A percentile compares a stretch with the other conserved stretches of the same genome.
Conservation (phyloP, 1,140 invertebrate genomes). For the Diorhabda carinulata region DNA sequence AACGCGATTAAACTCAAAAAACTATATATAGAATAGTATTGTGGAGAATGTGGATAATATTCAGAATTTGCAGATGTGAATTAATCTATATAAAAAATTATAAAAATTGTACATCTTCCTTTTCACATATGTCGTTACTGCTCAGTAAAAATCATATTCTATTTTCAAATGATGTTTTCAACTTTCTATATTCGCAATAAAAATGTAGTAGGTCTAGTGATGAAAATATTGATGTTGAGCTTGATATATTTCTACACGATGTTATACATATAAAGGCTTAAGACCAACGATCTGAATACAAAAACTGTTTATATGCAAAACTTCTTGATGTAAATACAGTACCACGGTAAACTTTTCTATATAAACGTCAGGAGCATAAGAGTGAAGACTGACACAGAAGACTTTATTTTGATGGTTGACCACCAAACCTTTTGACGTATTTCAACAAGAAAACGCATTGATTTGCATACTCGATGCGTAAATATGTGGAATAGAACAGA, state of each 20-base stretch:
- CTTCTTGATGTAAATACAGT: conserved; percentile 18
- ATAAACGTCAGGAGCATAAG: conserved; percentile 23
- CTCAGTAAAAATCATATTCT: too few species aligned
- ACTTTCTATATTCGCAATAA: not conserved
- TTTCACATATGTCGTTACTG: too few species aligned
- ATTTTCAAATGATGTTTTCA: too few species aligned
- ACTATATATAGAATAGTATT: too few species aligned
- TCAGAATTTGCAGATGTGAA: too few species aligned
- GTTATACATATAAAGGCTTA: not conserved
- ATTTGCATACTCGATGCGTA: conserved; percentile 19
- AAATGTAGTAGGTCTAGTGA: not conserved
- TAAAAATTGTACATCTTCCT: too few species aligned
- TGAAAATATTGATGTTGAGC: not conserved
- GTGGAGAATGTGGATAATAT: too few species aligned
- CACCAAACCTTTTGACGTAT: conserved; percentile 27
- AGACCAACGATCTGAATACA: conserved; percentile 6
- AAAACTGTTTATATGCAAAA: conserved; percentile 23
- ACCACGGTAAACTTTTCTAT: conserved; percentile 11
- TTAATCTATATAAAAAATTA: too few species aligned
- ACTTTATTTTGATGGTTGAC: conserved; percentile 39
- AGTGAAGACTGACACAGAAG: conserved; percentile 28
- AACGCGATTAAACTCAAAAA: too few species aligned
- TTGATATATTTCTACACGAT: not conserved
- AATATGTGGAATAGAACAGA: conserved; percentile 19
- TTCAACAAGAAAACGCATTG: conserved; percentile 14